Percentiles rank a stretch among this genome's conserved stretches.
These are phyloP conservation scores for Tenodera sinensis DNA, from an alignment of 2,888 invertebrate genomes.

Conservation along the genomic window DNA sequence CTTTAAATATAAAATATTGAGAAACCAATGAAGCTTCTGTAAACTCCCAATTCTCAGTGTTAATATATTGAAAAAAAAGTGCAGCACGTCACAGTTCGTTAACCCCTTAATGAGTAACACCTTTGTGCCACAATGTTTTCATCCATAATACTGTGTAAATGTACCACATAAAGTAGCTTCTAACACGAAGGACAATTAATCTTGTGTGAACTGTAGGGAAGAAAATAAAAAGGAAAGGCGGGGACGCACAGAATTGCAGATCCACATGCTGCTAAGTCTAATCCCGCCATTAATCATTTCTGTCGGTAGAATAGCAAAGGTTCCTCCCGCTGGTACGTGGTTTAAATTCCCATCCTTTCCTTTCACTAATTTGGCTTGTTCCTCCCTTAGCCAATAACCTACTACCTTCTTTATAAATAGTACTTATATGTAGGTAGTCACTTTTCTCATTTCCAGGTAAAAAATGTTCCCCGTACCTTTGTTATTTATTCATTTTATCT, in stretches of 20 bases:
- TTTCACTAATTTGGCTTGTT: neutral
- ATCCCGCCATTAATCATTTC: neutral
- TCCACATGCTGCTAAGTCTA: neutral
- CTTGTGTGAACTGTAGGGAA: neutral
- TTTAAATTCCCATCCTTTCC: neutral
- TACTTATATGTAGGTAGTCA: neutral
- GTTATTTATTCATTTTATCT: no score
- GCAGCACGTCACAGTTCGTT: no score
- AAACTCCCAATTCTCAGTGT: no score
- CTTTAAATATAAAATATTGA: no score
- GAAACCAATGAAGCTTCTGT: no score
- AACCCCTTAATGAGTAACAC: no score
- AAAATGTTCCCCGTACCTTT: no score
- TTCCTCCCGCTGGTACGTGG: neutral
- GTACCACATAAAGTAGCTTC: neutral
- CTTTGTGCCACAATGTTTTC: no score
- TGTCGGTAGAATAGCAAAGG: neutral
- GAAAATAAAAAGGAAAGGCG: neutral
- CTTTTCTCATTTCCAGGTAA: neutral
- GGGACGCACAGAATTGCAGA: neutral
- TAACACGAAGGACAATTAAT: neutral
- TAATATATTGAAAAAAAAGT: no score
- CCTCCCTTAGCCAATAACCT: neutral
- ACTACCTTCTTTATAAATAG: neutral
- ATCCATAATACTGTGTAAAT: neutral